Base-by-base conservation (phyloP, 2,113 vertebrate species). In the Bombycilla garrulus region DNA sequence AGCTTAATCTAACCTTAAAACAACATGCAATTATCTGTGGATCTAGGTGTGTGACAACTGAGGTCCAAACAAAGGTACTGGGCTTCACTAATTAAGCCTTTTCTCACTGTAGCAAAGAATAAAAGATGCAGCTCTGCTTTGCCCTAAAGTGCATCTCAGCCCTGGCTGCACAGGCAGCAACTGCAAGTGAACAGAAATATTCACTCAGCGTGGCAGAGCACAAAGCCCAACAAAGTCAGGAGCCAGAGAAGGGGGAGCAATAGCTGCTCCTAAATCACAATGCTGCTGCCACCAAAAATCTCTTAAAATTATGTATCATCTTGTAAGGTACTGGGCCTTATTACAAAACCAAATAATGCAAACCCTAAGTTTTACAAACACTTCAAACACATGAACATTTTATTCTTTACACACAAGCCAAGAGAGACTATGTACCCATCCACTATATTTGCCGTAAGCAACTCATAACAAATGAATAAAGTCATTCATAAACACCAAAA, bases 221-320 rank as follows among this genome's bases (percentile, higher is more conserved):
- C 71, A 56, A 33, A 80, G 25, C 15, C 8, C 65, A 45, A 1
- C 0, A 0, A 44, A 53, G 11, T 14, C 50, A 47, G 5, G 26
- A 28, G 10, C 31, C 33, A 9, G 11, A 19, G 11, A 61, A 60
- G 35, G 69, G 10, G 14, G 24, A 78, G 19, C 60, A 48, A 10
- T 19, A 47, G 13, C 40, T 25, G 36, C 56, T 72, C 14, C 17
- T 14, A 17, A 28, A 23, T 15, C 54, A 15, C 1, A 1, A 12
- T 50, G 38, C 31, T 77, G 6, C 8, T 61, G 45, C 24, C 60
- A 38, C 21, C 42, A 81, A 65, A 56, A 81, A 13, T 3, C 11
- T 38, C 65, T 47, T 33, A 24, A 54, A 71, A 10, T 50, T 35
- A 53, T 11, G 5, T 9, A 11, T 21, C 6, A 4, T 10, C 57